Base-by-base conservation (phyloP, 2,113 vertebrate species). In the Dicaeum eximium region DNA sequence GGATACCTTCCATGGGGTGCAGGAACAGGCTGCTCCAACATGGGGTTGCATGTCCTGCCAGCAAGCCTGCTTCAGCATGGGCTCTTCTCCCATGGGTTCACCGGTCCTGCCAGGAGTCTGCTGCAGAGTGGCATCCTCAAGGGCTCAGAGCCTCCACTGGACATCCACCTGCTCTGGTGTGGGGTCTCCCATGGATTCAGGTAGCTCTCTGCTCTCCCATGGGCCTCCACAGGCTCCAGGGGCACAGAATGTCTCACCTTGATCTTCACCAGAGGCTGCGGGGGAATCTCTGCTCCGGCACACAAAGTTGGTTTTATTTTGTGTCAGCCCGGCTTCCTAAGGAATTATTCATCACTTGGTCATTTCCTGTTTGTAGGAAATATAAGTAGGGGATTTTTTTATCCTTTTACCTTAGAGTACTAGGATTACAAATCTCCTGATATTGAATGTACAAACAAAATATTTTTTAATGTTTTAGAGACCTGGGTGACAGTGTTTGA, bases 391-490 rank as follows among this genome's bases (percentile, higher is more conserved):
- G 14, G 4, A 7, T 67, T 47, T 75, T 61, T 53, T 88, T 19
- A 60, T 51, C 15, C 2, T 80, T 90, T 92, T 84, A 71, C 30
- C 15, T 60, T 87, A n/a, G 15, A 57, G 23, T 78, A 50, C 30
- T 28, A 48, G 11, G 37, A 72, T 77, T 65, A 80, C 72, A 90
- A 93, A 94, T 83, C 15, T 77, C 9, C 14, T 73, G 40, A 38
- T 81, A 47, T 25, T 66, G 12, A 54, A 89, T 24, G n/a, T 35
- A 54, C 31, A 73, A 84, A 88, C 47, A 57, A 79, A 44, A 80
- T 58, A 51, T 69, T 81, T 62, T 92, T 42, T 54, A 67, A 64
- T 30, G 35, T 92, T 95, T 94, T 91, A 81, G 74, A 91, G 62
- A 44, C 37, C 33, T 50, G 22, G 13, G 8, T 81, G 75, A 72